Base-by-base conservation (phyloP, 2,888 invertebrate species). In the Andrena hattorfiana region DNA sequence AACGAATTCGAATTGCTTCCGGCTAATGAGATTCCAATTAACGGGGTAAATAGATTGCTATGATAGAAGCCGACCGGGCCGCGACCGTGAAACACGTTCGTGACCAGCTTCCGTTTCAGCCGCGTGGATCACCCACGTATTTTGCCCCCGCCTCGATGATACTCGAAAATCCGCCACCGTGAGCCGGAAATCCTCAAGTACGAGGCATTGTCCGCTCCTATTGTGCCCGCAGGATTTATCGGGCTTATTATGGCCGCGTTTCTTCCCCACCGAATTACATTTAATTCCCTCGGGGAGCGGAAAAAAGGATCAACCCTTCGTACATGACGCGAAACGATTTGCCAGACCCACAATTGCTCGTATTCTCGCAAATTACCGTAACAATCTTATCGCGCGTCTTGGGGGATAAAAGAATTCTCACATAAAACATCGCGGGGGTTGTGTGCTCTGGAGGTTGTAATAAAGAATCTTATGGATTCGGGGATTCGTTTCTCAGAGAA, bases 1-100 rank as follows among this genome's bases (percentile, higher is more conserved):
- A 64, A 49, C 71, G 64, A 66, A 77, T 73, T 83, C 77, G 73
- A 54, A 77, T 83, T 81, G 81, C 80, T 88, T 86, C 81, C 81
- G 78, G 67, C 82, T 89, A 87, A 88, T 83, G 83, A 84, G 83
- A 88, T 88, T 89, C 60, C 83, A 83, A 87, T 89, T 87, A 88
- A 85, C 83, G 63, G 28, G 83, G 72, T 84, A 85, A 84, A 88
- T 84, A 80, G 83, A 85, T 87, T 84, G 75, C 81, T 63, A 76
- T 26, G 78, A 76, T 69, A 70, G 72, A 85, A 69, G 66, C 42
- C 62, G 54, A n/a, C 72, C 49, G 26, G 8, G 76, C 63, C 63
- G 16, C 59, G 16, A 69, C 20, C 48, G 54, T 56, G 42, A 59
- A 32, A 69, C 64, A 51, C 20, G 64, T 74, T 26, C 64, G 56